These are phyloP conservation scores for Cataglyphis altisquamis DNA, from an alignment of 2,888 invertebrate species.

Conservation along the genomic window DNA sequence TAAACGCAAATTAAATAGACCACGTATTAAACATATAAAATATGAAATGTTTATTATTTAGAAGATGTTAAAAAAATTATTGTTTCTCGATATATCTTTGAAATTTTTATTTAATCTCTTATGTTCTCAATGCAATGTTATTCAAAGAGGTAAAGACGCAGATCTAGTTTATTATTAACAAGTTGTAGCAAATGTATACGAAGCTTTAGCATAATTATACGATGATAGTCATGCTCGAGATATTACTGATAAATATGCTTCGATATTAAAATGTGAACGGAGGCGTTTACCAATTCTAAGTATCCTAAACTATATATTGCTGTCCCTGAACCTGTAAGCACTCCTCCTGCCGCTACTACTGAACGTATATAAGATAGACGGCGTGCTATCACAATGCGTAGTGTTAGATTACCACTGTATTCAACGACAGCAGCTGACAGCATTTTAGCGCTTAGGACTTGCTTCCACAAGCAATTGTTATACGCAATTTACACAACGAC, in stretches of 20 bases:
- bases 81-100: neutral
- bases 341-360: slow-evolving; percentile 78
- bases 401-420: slow-evolving; percentile 78
- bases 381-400: slow-evolving; percentile 80
- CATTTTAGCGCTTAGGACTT: slow-evolving; percentile 45
- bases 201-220: slow-evolving; percentile 3
- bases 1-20: neutral
- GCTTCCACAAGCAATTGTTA: neutral
- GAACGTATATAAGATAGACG: slow-evolving; percentile 81
- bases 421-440: slow-evolving; percentile 74
- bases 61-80: neutral
- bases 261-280: slow-evolving; percentile 20
- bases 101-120: neutral
- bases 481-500: neutral
- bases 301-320: slow-evolving; percentile 71
- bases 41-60: neutral
- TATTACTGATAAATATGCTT: slow-evolving; percentile 14
- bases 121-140: neutral
- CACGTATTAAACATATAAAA: neutral
- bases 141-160: neutral
- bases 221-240: neutral
- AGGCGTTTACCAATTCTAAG: slow-evolving; percentile 33
- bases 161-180: slow-evolving; percentile 15
- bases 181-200: slow-evolving; percentile 24
- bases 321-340: slow-evolving; percentile 81